A percentile compares a stretch with the other conserved stretches of the same genome.
These are phyloP conservation scores for Poecilobothrus nobilitatus DNA, from an alignment of 2,888 invertebrate species.

Conservation along the genomic window DNA sequence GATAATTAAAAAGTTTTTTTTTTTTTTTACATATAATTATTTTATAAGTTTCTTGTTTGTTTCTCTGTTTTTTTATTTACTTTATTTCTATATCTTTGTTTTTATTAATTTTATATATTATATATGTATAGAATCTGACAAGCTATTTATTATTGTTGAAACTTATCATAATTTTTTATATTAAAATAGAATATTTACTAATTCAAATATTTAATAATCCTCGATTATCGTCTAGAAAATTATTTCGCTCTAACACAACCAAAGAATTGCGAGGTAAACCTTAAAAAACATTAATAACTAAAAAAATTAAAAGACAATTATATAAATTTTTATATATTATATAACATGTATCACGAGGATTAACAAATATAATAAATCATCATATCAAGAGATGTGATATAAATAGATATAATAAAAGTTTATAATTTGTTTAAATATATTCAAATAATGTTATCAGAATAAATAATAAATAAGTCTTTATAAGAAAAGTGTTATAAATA, in stretches of 20 bases:
- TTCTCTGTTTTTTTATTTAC: neutral
- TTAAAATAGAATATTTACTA: neutral
- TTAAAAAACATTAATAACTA: too few species aligned
- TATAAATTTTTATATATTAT: too few species aligned
- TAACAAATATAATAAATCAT: neutral
- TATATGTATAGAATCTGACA: neutral
- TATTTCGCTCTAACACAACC: too few species aligned
- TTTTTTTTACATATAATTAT: neutral
- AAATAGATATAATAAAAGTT: neutral
- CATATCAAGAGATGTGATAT: neutral
- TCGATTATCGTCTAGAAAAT: too few species aligned
- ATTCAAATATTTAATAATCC: neutral
- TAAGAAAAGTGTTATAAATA: too few species aligned
- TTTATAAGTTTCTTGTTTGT: neutral
- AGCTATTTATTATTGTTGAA: slow-evolving; percentile 1
- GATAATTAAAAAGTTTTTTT: neutral
- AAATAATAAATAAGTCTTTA: too few species aligned
- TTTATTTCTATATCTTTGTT: neutral
- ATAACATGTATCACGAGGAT: too few species aligned
- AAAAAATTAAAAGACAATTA: too few species aligned
- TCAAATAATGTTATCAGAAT: too few species aligned
- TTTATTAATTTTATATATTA: neutral
- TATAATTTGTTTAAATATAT: neutral
- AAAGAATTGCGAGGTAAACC: too few species aligned
- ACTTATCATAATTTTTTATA: neutral